Percentiles rank a stretch among this genome's conserved stretches.
phyloP scores from a whole-genome alignment of 2,113 vertebrate species.

The Verasper variegatus region DNA sequence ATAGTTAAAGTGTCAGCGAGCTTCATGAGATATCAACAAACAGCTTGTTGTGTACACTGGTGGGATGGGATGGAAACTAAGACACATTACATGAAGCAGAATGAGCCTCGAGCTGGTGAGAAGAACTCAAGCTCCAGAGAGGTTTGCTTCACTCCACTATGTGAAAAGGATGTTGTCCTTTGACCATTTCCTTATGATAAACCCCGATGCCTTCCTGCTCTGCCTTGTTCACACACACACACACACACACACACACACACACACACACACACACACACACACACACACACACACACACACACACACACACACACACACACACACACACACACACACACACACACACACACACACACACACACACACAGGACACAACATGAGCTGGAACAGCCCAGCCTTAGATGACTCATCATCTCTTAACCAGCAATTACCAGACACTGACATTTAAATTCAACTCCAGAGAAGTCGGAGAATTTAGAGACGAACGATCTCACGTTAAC shows the following conservation, averaged over 20 bases:
- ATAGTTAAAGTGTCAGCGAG: no score
- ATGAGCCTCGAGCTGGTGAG: slow-evolving; percentile 1
- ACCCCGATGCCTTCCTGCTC: slow-evolving; percentile 75
- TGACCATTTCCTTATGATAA: slow-evolving; percentile 85
- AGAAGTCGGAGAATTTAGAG: no score
- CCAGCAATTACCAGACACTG: background rate
- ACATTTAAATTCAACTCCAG: slow-evolving; percentile 3
- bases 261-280: background rate
- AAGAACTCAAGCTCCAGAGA: slow-evolving; percentile 16
- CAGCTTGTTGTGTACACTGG: no score
- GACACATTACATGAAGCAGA: no score
- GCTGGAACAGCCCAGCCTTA: slow-evolving; percentile 45
- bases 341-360: no score
- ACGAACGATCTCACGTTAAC: background rate
- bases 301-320: background rate
- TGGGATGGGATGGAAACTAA: no score
- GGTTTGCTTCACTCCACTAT: slow-evolving; percentile 40
- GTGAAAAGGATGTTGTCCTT: slow-evolving; percentile 80
- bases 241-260: no score
- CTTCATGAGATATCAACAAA: no score
- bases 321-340: no score
- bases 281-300: slow-evolving; percentile 7
- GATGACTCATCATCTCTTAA: slow-evolving; percentile 63
- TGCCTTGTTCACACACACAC: slow-evolving; percentile 70
- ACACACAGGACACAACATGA: slow-evolving; percentile 35